These are phyloP conservation scores for Fringilla coelebs DNA, from an alignment of 2,797 vertebrate species.

Conservation along the genomic window DNA sequence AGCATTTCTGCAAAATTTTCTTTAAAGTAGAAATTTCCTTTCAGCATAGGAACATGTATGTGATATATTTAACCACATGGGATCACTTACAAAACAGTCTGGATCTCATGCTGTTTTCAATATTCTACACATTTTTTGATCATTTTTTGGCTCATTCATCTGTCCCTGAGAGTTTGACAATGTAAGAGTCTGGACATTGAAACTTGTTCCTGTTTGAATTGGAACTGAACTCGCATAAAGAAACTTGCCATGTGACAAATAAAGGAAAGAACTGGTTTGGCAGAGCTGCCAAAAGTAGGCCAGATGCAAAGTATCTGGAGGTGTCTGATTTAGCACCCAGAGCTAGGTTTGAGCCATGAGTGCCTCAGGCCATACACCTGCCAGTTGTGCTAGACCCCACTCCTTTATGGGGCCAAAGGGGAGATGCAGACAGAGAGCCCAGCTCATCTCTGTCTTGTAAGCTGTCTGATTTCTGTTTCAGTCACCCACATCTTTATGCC, in stretches of 20 bases:
- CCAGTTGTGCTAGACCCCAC: background rate
- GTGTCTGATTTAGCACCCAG: background rate
- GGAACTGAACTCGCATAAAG: background rate
- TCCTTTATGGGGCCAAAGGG: background rate
- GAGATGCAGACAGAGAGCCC: background rate
- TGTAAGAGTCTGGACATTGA: background rate
- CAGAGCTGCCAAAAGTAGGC: background rate
- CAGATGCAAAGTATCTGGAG: background rate
- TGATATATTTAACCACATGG: background rate
- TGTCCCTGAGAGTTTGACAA: background rate
- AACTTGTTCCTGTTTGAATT: background rate
- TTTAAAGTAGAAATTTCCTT: background rate
- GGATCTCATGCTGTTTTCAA: background rate
- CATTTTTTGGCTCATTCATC: background rate
- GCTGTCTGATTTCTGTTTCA: background rate
- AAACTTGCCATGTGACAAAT: background rate
- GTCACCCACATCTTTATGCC: background rate
- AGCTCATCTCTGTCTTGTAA: background rate
- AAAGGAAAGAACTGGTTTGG: background rate
- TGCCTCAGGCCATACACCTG: background rate
- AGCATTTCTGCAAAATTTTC: background rate
- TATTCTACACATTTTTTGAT: background rate
- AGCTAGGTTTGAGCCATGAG: background rate
- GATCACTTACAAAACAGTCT: background rate
- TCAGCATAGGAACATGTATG: background rate